Conservation (phyloP, 1,140 invertebrate genomes). For the Sycophila sp. region DNA sequence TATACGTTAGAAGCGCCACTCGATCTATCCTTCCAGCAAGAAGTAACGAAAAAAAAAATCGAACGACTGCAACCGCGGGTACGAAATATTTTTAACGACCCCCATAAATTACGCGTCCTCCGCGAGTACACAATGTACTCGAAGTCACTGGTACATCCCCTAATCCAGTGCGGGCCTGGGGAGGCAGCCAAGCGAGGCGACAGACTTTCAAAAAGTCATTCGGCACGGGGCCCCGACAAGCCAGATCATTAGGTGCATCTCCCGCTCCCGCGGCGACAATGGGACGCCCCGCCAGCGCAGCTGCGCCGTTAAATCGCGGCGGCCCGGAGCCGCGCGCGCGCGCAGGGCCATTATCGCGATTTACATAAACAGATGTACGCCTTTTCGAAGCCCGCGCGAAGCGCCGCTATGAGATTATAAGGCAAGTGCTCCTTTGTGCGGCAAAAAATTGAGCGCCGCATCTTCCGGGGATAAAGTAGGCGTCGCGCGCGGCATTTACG, state of each 20-base stretch:
- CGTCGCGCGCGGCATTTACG: neutral
- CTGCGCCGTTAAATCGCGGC: constrained; percentile 21
- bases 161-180: neutral
- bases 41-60: neutral
- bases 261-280: constrained; percentile 24
- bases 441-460: no score
- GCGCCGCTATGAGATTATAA: constrained; percentile 12
- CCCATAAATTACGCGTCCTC: constrained; percentile 30
- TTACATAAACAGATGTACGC: constrained; percentile 46
- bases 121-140: neutral
- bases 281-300: constrained; percentile 25
- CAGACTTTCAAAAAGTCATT: constrained; percentile 48
- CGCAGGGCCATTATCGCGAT: constrained; percentile 14
- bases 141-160: constrained; percentile 25
- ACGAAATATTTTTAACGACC: neutral
- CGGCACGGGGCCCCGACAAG: constrained; percentile 34
- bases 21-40: no score
- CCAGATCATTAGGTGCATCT: constrained; percentile 45
- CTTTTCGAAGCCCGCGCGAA: constrained; percentile 2
- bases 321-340: constrained; percentile 11
- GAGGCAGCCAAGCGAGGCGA: neutral
- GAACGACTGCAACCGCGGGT: neutral
- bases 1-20: neutral
- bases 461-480: constrained; percentile 5
- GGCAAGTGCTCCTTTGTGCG: no score